Base-by-base conservation (phyloP, 1,140 invertebrate species). In the Thaumatotibia leucotreta region DNA sequence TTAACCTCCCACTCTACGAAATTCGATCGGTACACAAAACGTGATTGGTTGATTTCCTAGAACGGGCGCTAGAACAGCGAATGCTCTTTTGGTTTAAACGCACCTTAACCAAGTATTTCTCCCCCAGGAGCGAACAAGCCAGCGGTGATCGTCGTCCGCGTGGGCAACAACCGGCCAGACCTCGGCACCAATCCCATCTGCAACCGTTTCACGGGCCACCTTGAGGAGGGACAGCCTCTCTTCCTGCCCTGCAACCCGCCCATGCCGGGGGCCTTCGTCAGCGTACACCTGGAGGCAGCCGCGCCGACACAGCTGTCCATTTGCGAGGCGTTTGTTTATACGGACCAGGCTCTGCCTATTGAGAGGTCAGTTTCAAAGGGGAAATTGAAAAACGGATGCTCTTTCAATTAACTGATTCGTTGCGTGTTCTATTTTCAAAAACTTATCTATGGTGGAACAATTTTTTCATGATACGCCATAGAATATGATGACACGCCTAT, bases 251-350 rank as follows among this genome's bases (percentile, higher is more conserved):
- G 97, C 90, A 98, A 97, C 84, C 97, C 97, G 0, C 97, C 97
- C 0, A 98, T 98, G 96, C 97, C 97, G 0, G 97, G 97, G 2
- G 97, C 97, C 11, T 98, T 98, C 83, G 97, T 98, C 61, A 97
- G 96, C 64, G 96, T 98, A 0, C 97, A 98, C 82, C 84, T 98
- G 50, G 97, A 98, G 91, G 94, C 94, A 0, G 91, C 94, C 0
- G 91, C 92, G 4, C 92, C 93, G 0, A 92, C 92, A 45, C 95
- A 97, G 54, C 91, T 98, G 2, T 98, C 97, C 0, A 96, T 98
- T n/a, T 98, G 97, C 84, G 97, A 98, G 91, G 96, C 97, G 0
- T 98, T 98, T 80, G 97, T 98, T 10, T 98, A 98, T 80, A 98
- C 97, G 0, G 97, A 98, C 91, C 97, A 98, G 92, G 97, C 97